phyloP scores from a whole-genome alignment of 2,888 invertebrate genomes.

The Nipponacmea schrenckii region DNA sequence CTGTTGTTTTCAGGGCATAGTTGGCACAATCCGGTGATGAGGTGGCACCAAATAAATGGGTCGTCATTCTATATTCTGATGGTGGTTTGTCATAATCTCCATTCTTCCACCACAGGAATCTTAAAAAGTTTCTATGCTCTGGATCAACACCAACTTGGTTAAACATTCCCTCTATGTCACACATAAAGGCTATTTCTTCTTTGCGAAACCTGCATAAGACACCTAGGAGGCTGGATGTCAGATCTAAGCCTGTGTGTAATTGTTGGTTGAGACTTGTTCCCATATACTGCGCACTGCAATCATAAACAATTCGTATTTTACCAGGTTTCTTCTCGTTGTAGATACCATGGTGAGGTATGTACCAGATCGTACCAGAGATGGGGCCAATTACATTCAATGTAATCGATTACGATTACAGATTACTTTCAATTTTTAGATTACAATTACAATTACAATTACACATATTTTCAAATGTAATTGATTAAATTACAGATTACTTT shows the following conservation, averaged over 20 bases:
- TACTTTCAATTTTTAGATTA: too few species aligned
- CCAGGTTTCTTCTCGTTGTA: too few species aligned
- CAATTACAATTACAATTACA: too few species aligned
- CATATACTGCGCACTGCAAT: conserved; percentile 28
- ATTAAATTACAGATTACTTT: too few species aligned
- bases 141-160: conserved; percentile 19
- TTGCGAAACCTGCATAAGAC: conserved; percentile 35
- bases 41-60: too few species aligned
- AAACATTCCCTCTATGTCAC: too few species aligned
- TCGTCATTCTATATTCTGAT: neutral
- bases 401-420: too few species aligned
- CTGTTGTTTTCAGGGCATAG: too few species aligned
- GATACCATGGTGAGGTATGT: conserved; percentile 31
- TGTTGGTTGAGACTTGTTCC: conserved; percentile 33
- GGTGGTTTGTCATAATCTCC: neutral
- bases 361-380: conserved; percentile 30
- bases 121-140: conserved; percentile 24
- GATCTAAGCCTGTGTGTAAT: conserved; percentile 36
- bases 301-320: conserved; percentile 31
- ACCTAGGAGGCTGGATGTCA: conserved; percentile 37
- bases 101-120: conserved; percentile 33
- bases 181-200: conserved; percentile 32
- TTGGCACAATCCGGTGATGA: too few species aligned
- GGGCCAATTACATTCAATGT: too few species aligned
- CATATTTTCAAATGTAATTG: too few species aligned